Conservation (phyloP, 2,113 vertebrate genomes). For the Alligator sinensis region DNA sequence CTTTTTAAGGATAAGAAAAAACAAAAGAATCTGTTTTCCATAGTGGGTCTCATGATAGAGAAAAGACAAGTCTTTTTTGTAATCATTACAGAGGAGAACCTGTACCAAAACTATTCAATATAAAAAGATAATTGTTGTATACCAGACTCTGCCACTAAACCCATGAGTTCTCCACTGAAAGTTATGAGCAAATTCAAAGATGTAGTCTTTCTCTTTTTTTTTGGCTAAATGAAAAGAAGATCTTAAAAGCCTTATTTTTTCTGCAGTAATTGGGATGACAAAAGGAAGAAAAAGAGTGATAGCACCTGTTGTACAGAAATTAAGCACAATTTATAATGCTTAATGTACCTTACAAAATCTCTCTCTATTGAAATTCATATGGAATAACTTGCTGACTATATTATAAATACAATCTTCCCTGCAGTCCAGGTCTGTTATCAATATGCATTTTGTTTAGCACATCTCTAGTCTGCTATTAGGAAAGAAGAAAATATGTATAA, state of each 20-base stretch:
- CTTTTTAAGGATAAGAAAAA: too few species aligned
- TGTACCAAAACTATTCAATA: not conserved
- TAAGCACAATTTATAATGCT: not conserved
- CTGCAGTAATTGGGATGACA: not conserved
- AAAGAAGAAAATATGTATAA: not conserved
- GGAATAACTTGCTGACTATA: not conserved
- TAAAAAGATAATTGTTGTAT: not conserved
- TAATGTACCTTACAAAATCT: not conserved
- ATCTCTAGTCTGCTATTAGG: not conserved
- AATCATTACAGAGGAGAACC: not conserved
- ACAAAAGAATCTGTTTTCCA: not conserved
- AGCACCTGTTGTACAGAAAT: not conserved
- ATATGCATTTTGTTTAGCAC: not conserved
- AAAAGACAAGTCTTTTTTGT: not conserved
- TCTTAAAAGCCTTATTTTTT: not conserved
- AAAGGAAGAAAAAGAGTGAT: not conserved
- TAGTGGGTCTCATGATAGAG: not conserved
- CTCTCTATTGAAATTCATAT: not conserved
- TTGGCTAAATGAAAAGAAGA: not conserved
- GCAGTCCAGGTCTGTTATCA: not conserved
- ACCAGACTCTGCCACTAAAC: not conserved
- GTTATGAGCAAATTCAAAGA: not conserved
- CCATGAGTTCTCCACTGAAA: not conserved
- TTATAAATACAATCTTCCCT: not conserved
- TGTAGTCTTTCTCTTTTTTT: not conserved